Evolutionary conservation across 2,888 invertebrate genomes (phyloP), one percentile per base, ranked within the genome.

Genomic region (Tetragonula carbonaria): DNA sequence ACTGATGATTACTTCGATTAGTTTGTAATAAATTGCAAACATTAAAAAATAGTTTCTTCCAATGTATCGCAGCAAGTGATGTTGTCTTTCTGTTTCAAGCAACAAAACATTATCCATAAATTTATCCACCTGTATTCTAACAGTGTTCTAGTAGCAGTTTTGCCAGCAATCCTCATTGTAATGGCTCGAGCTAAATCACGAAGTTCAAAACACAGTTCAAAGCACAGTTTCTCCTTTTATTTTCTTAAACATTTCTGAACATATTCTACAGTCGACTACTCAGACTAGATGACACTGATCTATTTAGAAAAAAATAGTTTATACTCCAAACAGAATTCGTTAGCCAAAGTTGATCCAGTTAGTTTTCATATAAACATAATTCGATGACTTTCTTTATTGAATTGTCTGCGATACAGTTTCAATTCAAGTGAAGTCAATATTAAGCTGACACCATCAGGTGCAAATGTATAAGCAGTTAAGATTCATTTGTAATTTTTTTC

Each of bases 371-470:
- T 28, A 28, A 68, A n/a, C 63, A 23, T 33, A 23, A 57, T 45
- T 51, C 51, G 57, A 45, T 53, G 57, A 5, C 51, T 13, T 33
- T 21, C 2, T 68, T 11, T 68, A 14, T 55, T 33, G 3, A 21
- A 55, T 6, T 4, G 14, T 13, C 14, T 6, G 21, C 14, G 16
- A 1, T 6, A 18, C 21, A 55, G 11, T 55, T 4, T 55, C 90
- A 90, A 92, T 92, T 90, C 86, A 87, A 87, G 90, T 90, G 21
- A 55, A 55, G 21, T 55, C 21, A 0, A 55, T 11, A 23, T 23
- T 23, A 23, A 23, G 23, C 23, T 23, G 23, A 23, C 23, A 23
- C 23, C 23, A 23, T 23, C 23, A 23, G 23, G 23, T 23, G 23
- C 23, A 23, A 23, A 23, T 23, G 23, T 23, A 23, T 23, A 23